Evolutionary conservation across 2,797 vertebrate species (phyloP).

Genomic region (Anguilla marmorata): DNA sequence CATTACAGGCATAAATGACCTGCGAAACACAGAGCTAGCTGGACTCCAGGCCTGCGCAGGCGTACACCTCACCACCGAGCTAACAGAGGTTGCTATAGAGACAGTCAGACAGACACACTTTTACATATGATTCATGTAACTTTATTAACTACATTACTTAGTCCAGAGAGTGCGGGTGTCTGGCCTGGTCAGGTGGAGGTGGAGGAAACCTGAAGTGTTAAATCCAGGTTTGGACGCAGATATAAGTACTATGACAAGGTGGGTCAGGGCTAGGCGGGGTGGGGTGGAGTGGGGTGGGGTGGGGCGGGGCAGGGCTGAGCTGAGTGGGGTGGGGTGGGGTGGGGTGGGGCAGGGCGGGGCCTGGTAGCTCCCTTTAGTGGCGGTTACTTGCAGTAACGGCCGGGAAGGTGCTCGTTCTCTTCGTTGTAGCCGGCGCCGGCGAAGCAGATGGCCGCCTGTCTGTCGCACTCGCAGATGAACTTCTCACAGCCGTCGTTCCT

Average conservation of each 20-base stretch:
- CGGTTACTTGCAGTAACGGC: constrained; percentile 55
- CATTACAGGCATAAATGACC: too few species aligned
- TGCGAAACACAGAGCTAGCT: too few species aligned
- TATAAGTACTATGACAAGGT: neutral
- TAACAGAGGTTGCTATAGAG: neutral
- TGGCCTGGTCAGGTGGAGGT: neutral
- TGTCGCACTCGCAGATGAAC: constrained; percentile 84
- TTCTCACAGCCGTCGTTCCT: constrained; percentile 65
- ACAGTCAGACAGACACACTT: neutral
- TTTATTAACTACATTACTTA: neutral
- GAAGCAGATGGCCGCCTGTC: constrained; percentile 75
- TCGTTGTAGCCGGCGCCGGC: constrained; percentile 60
- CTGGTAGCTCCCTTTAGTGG: neutral
- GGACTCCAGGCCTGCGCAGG: too few species aligned
- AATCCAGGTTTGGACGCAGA: neutral
- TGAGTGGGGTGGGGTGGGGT: neutral
- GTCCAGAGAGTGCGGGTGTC: neutral
- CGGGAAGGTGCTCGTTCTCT: constrained; percentile 48
- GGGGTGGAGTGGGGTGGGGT: too few species aligned
- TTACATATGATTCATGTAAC: neutral
- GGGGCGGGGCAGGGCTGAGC: neutral
- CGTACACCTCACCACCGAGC: too few species aligned
- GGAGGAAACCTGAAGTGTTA: neutral
- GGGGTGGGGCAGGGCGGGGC: neutral
- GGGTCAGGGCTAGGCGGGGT: neutral